Conservation (phyloP, 2,888 invertebrate genomes). For the Crocallis elinguaria region DNA sequence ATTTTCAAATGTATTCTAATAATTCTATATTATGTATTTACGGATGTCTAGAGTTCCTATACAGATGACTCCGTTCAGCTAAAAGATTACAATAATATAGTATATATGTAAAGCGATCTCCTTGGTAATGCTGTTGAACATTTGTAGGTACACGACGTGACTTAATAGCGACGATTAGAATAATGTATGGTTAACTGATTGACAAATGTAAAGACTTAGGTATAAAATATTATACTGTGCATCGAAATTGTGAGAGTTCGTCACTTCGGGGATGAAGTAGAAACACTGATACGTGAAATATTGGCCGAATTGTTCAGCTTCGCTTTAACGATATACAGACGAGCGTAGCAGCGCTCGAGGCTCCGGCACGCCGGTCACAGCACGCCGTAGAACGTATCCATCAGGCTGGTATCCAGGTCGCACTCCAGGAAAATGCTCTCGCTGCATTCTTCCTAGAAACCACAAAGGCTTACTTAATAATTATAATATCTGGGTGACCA, state of each 20-base stretch:
- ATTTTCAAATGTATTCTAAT: constrained; percentile 57
- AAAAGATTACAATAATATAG: constrained; percentile 53
- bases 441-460: constrained; percentile 76
- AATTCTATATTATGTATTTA: constrained; percentile 56
- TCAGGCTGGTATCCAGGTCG: constrained; percentile 74
- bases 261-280: constrained; percentile 22
- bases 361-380: constrained; percentile 57
- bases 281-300: constrained; percentile 32
- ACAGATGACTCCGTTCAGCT: constrained; percentile 59
- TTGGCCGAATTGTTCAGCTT: constrained; percentile 37
- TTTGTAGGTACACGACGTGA: constrained; percentile 56
- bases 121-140: constrained; percentile 71
- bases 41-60: constrained; percentile 55
- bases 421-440: constrained; percentile 79
- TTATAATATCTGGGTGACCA: too few species aligned
- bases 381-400: constrained; percentile 79
- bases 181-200: constrained; percentile 58
- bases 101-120: constrained; percentile 73
- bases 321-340: constrained; percentile 48
- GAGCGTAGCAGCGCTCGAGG: constrained; percentile 11
- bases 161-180: constrained; percentile 53
- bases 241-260: constrained; percentile 24
- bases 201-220: constrained; percentile 33
- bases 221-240: constrained; percentile 35
- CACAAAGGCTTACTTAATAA: neutral